Percentiles rank a stretch among this genome's conserved stretches.
Evolutionary conservation across 2,888 invertebrate genomes (phyloP).

Genomic region (Adineta ricciae): DNA sequence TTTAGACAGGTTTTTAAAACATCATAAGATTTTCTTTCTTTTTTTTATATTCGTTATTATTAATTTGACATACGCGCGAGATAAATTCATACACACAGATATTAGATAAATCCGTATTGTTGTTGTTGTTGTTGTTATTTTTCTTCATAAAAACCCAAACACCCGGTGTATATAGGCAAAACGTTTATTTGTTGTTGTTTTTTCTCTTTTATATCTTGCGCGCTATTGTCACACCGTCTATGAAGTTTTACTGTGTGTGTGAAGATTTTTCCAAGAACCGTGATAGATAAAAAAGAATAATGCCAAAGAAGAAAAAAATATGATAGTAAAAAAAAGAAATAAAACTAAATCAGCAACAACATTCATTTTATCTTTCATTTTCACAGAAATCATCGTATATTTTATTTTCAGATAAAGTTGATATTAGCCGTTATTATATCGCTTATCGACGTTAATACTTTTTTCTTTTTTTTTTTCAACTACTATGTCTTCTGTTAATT

Average conservation of each 20-base stretch:
- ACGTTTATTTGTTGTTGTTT: not conserved
- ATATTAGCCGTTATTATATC: not conserved
- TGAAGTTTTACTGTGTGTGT: not conserved
- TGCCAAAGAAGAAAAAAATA: not conserved
- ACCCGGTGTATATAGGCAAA: slow-evolving; percentile 1
- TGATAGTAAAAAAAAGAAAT: slow-evolving; percentile 7
- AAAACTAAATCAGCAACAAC: not conserved
- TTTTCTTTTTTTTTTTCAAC: too few relatives aligned
- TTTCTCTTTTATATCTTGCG: not conserved
- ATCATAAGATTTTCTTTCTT: not conserved
- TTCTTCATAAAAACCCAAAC: not conserved
- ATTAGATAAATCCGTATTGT: not conserved
- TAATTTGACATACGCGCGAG: not conserved
- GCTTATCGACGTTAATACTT: not conserved
- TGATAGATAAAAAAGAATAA: not conserved
- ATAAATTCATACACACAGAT: not conserved
- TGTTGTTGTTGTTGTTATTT: not conserved
- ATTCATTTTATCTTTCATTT: not conserved
- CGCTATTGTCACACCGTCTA: not conserved
- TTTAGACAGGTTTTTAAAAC: not conserved
- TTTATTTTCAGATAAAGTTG: not conserved
- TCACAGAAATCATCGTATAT: not conserved
- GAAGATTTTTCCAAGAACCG: not conserved
- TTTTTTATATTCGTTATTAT: not conserved
- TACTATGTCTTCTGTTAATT: not conserved